Evolutionary conservation across 2,113 vertebrate species (phyloP).

Genomic region (Cettia cetti): DNA sequence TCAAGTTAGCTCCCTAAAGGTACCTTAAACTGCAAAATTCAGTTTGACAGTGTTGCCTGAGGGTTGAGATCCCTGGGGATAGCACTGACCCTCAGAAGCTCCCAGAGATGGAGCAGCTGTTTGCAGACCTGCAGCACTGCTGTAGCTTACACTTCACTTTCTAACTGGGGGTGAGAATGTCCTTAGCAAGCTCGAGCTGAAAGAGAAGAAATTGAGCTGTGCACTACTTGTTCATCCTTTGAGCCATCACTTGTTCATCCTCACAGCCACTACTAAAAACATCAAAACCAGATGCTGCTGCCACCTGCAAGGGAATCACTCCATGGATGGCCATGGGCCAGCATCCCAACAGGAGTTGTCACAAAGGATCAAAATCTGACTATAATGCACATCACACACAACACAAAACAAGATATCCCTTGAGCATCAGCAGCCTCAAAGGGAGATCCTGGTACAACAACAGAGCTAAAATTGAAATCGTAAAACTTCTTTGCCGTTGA

Average conservation of each 20-base stretch:
- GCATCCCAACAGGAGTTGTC: not conserved
- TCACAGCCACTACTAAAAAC: not conserved
- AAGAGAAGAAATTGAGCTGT: not conserved
- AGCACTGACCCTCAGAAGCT: not conserved
- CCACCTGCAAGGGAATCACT: not conserved
- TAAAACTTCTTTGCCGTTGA: not conserved
- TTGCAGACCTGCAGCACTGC: not conserved
- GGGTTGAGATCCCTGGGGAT: not conserved
- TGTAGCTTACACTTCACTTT: not conserved
- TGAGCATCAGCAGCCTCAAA: not conserved
- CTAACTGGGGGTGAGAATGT: not conserved
- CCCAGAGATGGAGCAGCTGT: not conserved
- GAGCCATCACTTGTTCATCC: too few relatives aligned
- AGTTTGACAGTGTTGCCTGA: not conserved
- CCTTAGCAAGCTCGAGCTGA: not conserved
- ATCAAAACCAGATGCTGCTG: not conserved
- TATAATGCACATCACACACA: not conserved
- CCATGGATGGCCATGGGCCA: not conserved
- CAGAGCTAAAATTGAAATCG: not conserved
- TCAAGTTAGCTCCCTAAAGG: not conserved
- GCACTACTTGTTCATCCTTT: not conserved
- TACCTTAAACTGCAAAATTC: not conserved
- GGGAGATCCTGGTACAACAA: not conserved
- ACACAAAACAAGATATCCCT: not conserved
- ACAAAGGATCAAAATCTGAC: not conserved